phyloP scores from a whole-genome alignment of 1,140 invertebrate genomes.

The Leptoteleia sp. region DNA sequence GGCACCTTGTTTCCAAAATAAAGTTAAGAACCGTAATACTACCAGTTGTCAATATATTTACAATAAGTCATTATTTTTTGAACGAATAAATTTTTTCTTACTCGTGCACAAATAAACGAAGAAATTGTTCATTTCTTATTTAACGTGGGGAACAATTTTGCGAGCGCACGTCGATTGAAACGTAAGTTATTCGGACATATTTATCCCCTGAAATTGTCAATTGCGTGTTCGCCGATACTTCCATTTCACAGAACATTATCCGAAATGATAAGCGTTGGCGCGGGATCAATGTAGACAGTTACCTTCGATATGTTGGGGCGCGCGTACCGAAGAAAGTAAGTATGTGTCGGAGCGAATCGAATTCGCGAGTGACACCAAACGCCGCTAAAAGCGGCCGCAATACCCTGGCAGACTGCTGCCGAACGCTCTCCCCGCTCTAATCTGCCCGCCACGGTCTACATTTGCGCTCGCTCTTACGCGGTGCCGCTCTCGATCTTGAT shows the following conservation, averaged over 20 bases:
- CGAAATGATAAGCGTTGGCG: conserved; percentile 43
- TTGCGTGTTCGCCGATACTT: conserved; percentile 29
- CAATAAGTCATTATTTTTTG: too few species aligned
- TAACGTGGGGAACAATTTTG: too few species aligned
- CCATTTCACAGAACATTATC: conserved; percentile 34
- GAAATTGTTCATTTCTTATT: too few species aligned
- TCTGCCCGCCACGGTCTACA: conserved; percentile 44
- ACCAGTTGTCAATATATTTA: too few species aligned
- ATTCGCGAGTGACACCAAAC: conserved; percentile 64
- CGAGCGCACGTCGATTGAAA: conserved; percentile 11
- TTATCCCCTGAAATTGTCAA: conserved; percentile 26
- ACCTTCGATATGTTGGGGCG: conserved; percentile 47
- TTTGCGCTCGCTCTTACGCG: conserved; percentile 57
- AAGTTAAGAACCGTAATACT: too few species aligned
- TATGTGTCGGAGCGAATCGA: conserved; percentile 60
- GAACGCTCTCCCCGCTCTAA: conserved; percentile 61
- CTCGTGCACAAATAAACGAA: too few species aligned
- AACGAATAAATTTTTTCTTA: too few species aligned
- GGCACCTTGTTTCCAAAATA: too few species aligned
- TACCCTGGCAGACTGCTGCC: conserved; percentile 28
- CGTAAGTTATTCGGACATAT: conserved; percentile 24
- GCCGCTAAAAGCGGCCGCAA: conserved; percentile 54
- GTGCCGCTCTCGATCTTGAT: conserved; percentile 63
- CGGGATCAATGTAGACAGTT: conserved; percentile 42
- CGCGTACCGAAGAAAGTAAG: conserved; percentile 46